Evolutionary conservation across 2,888 invertebrate species (phyloP).

Genomic region (Mesorhabditis sp.): DNA sequence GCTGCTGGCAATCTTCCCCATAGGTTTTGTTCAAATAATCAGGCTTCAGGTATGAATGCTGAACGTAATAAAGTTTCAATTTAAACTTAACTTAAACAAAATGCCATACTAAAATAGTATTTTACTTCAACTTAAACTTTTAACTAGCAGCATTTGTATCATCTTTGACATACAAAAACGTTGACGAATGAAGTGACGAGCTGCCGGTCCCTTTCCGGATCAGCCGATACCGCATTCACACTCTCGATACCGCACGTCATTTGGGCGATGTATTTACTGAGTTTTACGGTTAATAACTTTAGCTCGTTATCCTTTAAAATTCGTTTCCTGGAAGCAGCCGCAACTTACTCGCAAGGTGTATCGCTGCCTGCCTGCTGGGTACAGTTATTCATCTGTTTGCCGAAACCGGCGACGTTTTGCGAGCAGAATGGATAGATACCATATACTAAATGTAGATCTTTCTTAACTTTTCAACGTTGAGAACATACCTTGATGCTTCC

Average conservation of each 20-base stretch:
- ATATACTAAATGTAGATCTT: background rate
- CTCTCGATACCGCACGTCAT: conserved; percentile 1
- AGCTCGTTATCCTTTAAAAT: background rate
- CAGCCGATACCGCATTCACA: background rate
- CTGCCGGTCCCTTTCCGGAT: background rate
- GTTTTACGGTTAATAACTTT: background rate
- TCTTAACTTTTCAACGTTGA: background rate
- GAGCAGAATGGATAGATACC: background rate
- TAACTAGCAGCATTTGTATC: background rate
- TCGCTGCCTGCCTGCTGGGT: background rate
- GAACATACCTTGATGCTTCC: background rate
- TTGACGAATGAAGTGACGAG: background rate
- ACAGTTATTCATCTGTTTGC: background rate
- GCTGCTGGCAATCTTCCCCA: background rate
- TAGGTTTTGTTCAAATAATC: background rate
- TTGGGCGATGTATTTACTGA: background rate
- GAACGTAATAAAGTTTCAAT: background rate
- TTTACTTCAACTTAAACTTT: background rate
- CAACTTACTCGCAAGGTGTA: background rate
- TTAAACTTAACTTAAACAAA: background rate
- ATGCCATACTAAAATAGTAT: background rate
- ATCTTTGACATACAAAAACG: background rate
- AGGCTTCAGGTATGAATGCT: background rate
- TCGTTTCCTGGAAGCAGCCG: background rate
- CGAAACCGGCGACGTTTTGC: background rate